Evolutionary conservation across 2,888 invertebrate species (phyloP).

Genomic region (Sphaeridia pumilis): DNA sequence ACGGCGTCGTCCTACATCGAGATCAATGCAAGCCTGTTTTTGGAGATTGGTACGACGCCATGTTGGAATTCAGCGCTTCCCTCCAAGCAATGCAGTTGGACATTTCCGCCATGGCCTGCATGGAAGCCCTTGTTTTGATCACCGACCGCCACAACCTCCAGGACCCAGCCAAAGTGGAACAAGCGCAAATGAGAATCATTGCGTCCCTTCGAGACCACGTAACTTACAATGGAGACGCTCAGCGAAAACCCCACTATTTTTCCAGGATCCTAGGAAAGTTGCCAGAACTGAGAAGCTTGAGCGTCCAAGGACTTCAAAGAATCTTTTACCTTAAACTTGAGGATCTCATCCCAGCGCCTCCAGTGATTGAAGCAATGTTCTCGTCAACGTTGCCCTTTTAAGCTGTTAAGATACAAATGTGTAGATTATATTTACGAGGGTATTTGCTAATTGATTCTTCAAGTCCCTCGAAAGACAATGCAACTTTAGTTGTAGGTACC

Average conservation of each 20-base stretch:
- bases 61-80: constrained; percentile 80
- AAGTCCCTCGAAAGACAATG: too few species aligned
- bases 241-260: constrained; percentile 84
- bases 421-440: too few species aligned
- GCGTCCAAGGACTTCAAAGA: constrained; percentile 84
- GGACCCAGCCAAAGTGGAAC: constrained; percentile 85
- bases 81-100: constrained; percentile 84
- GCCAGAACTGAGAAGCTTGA: constrained; percentile 81
- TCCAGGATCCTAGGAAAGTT: constrained; percentile 82
- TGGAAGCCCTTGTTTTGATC: constrained; percentile 82
- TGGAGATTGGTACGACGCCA: constrained; percentile 88
- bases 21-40: constrained; percentile 82
- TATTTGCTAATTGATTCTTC: too few species aligned
- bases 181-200: constrained; percentile 91
- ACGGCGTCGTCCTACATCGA: constrained; percentile 78
- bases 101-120: constrained; percentile 86
- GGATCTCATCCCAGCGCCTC: constrained; percentile 81
- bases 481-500: too few species aligned
- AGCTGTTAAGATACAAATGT: too few species aligned
- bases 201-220: constrained; percentile 91
- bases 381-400: constrained; percentile 88
- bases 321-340: constrained; percentile 89
- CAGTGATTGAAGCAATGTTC: constrained; percentile 90
- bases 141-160: constrained; percentile 88
- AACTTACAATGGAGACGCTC: constrained; percentile 77